phyloP scores from a whole-genome alignment of 2,888 invertebrate genomes.

The Cybosia mesomella region DNA sequence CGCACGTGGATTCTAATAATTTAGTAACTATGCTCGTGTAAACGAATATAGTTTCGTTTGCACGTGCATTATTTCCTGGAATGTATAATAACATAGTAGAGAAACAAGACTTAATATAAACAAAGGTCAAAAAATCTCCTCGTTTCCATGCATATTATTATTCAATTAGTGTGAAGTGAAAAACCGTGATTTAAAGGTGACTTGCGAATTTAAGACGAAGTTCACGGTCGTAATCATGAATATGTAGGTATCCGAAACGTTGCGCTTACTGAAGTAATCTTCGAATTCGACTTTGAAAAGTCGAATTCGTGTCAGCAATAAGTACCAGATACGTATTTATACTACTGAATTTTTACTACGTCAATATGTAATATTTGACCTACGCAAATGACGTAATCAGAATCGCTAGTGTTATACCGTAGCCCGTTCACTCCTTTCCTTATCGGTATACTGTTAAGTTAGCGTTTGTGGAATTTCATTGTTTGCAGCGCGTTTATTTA shows the following conservation, averaged over 20 bases:
- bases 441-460: constrained; percentile 53
- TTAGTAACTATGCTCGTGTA: constrained; percentile 30
- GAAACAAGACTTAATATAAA: background rate
- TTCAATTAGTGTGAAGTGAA: constrained; percentile 11
- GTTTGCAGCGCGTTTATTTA: constrained; percentile 57
- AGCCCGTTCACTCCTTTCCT: constrained; percentile 51
- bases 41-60: constrained; percentile 1
- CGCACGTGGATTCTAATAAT: constrained; percentile 36
- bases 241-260: constrained; percentile 3
- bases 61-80: background rate
- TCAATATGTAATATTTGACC: constrained; percentile 34
- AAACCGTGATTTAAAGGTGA: constrained; percentile 21
- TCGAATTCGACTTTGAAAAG: background rate
- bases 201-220: constrained; percentile 40
- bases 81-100: background rate
- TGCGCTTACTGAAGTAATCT: background rate
- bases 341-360: constrained; percentile 21
- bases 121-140: background rate
- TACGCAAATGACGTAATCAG: constrained; percentile 49
- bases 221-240: constrained; percentile 54
- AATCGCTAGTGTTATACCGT: constrained; percentile 42
- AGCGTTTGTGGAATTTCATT: constrained; percentile 56
- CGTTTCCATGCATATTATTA: background rate
- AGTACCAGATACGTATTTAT: constrained; percentile 13
- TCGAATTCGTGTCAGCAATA: background rate